Base-by-base conservation (phyloP, 1,140 invertebrate species). In the Rhizoglyphus robini region DNA sequence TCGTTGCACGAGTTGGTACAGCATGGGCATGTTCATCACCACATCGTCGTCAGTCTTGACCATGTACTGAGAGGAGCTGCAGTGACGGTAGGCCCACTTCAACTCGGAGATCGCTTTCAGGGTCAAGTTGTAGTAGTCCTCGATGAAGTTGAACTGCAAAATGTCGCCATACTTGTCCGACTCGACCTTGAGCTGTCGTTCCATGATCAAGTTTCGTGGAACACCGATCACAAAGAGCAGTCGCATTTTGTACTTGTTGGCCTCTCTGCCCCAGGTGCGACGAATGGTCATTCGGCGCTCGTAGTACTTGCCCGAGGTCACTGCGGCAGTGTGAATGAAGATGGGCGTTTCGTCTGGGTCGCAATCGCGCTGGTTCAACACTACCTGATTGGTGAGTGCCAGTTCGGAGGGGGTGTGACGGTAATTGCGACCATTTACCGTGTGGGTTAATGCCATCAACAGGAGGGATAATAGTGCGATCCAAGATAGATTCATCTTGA, bases 41-140 rank as follows among this genome's bases (percentile, higher is more conserved):
- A 88, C 87, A 69, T 91, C 88, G 69, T 91, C 88, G 69, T 90
- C 88, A 3, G 84, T 84, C 77, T 91, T 90, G 73, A 90, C 80
- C 1, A 90, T 76, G 74, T 83, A 89, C 57, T 81, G 81, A 2
- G 80, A 78, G 76, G 76, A 74, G 51, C 76, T 73, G 72, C 87
- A 89, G 68, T 83, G 80, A 8, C 76, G 78, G 1, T 76, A 81
- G 4, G 87, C 18, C 65, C 46, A 63, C 31, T 30, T 63, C 25
- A 27, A 29, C 20, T 18, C 13, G 41, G 65, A 27, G 23, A 49
- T 41, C 18, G 31, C 31, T 31, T 63, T 61, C 3, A 66, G 41
- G 83, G 82, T 13, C 81, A 74, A n/a, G 85, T 86, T 77, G 91
- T 82, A 0, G 87, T 81, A 76, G 91, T 92, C 58, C 20, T 66